Evolutionary conservation across 2,113 vertebrate genomes (phyloP).

Genomic region (Rhea pennata): DNA sequence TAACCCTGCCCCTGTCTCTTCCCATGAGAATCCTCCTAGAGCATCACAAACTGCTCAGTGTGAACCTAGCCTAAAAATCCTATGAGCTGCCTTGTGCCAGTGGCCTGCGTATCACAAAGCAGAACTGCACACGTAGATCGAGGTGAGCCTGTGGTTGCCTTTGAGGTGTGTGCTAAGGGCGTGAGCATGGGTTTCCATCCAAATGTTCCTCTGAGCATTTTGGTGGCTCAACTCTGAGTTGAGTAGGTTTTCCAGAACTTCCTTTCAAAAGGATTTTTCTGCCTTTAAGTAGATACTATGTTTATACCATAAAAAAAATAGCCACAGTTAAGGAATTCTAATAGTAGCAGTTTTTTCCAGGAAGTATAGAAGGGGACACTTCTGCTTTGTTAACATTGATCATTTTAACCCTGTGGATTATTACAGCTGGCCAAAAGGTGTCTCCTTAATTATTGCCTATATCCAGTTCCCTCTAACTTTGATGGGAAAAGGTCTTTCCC

Average conservation of each 20-base stretch:
- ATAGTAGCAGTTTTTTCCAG: not conserved
- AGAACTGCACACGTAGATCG: accelerated
- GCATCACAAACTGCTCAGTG: not conserved
- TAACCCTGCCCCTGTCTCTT: not conserved
- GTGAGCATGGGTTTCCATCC: not conserved
- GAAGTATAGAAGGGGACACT: not conserved
- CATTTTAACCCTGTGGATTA: not conserved
- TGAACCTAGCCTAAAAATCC: not conserved
- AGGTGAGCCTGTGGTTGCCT: not conserved
- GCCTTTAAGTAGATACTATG: not conserved
- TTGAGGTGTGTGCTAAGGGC: accelerated
- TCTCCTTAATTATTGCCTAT: not conserved
- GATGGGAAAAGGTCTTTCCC: not conserved
- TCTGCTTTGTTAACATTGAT: not conserved
- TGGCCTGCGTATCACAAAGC: accelerated
- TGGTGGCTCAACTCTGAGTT: not conserved
- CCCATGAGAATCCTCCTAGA: not conserved
- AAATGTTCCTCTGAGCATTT: accelerated
- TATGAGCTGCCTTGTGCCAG: accelerated
- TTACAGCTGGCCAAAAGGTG: not conserved
- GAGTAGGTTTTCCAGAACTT: not conserved
- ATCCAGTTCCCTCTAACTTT: not conserved
- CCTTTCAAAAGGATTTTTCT: not conserved
- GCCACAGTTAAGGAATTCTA: not conserved
- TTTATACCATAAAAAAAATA: not conserved